These are phyloP conservation scores for Ondatra zibethicus DNA, from an alignment of 2,113 vertebrate genomes.

Conservation along the genomic window DNA sequence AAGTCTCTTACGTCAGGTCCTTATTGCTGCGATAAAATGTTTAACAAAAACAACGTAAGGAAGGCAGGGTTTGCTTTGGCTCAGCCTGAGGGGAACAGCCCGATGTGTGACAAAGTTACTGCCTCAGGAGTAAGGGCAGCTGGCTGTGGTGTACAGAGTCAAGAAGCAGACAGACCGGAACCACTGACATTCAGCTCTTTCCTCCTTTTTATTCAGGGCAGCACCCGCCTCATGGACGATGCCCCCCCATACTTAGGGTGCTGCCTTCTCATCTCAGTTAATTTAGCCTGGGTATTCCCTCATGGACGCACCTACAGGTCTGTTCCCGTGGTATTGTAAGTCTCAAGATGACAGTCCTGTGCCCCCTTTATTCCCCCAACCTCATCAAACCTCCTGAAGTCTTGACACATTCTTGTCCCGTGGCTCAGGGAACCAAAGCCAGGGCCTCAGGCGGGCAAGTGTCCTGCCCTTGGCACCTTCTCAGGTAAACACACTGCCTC, in stretches of 20 bases:
- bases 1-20: background rate
- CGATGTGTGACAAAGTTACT: background rate
- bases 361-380: background rate
- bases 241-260: background rate
- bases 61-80: too few relatives aligned
- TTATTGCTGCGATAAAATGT: background rate
- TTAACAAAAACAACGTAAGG: background rate
- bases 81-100: background rate
- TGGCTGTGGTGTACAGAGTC: background rate
- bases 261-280: too few relatives aligned
- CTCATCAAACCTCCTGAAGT: constrained; percentile 7
- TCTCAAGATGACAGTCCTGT: background rate
- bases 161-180: background rate
- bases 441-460: background rate
- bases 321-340: background rate
- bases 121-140: background rate
- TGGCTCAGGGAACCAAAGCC: background rate
- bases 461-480: background rate
- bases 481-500: background rate
- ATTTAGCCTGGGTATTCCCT: background rate
- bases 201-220: background rate
- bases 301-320: background rate
- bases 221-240: background rate
- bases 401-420: background rate
- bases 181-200: background rate